These are phyloP conservation scores for Rhodinocichla rosea DNA, from an alignment of 2,113 vertebrate genomes.

Conservation along the genomic window DNA sequence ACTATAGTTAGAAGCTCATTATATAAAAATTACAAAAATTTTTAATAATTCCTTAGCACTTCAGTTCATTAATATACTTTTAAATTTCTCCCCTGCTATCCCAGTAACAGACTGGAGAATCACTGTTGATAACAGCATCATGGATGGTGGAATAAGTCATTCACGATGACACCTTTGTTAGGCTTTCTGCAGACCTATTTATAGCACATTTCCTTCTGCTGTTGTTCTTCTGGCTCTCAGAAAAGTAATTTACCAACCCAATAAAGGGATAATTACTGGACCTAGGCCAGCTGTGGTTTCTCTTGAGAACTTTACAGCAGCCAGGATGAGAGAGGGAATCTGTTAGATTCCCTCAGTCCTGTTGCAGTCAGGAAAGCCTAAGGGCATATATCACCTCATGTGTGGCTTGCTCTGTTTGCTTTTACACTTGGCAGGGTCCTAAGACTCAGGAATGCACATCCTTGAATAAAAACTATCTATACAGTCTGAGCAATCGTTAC, in stretches of 20 bases:
- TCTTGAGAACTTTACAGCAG: conserved; percentile 15
- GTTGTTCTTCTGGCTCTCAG: neutral
- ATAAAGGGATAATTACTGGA: conserved; percentile 6
- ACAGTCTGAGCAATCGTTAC: conserved; percentile 47
- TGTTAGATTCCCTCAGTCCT: neutral
- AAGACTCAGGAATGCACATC: conserved; percentile 48
- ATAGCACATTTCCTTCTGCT: neutral
- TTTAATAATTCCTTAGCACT: neutral
- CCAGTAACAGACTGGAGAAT: neutral
- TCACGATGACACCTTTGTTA: neutral
- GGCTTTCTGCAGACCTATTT: neutral
- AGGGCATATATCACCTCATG: conserved; percentile 29
- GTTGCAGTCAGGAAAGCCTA: conserved; percentile 32
- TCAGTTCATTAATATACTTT: neutral
- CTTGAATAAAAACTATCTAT: conserved; percentile 47
- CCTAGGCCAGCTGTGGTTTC: conserved; percentile 14
- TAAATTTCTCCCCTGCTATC: neutral
- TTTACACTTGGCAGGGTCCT: conserved; percentile 52
- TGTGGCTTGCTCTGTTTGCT: conserved; percentile 42
- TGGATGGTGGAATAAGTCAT: neutral
- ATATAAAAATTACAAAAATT: neutral
- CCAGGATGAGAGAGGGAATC: neutral
- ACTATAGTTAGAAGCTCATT: neutral
- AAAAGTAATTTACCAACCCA: neutral
- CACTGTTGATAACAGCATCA: fast-evolving